These are phyloP conservation scores for Miichthys miiuy DNA, from an alignment of 2,797 vertebrate species.

Conservation along the genomic window DNA sequence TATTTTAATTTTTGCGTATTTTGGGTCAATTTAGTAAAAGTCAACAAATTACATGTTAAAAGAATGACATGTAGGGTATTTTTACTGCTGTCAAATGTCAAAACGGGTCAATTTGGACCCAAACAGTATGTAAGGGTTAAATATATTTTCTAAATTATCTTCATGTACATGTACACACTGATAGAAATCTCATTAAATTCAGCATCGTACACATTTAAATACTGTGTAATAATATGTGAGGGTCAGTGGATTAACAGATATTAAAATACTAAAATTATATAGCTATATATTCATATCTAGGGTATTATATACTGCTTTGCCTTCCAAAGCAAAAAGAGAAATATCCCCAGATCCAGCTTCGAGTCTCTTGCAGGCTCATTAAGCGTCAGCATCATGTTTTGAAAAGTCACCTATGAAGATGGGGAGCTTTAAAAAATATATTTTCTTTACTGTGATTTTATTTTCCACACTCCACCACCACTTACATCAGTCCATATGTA, in stretches of 20 bases:
- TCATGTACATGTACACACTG: background rate
- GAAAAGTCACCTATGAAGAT: background rate
- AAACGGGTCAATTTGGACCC: no score
- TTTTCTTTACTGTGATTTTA: background rate
- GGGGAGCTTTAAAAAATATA: background rate
- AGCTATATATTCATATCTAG: no score
- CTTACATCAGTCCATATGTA: background rate
- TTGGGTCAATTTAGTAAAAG: no score
- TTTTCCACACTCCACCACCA: background rate
- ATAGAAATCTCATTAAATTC: background rate
- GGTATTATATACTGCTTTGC: background rate
- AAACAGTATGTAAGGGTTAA: no score
- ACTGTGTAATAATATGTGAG: background rate
- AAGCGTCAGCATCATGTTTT: background rate
- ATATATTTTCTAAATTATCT: background rate
- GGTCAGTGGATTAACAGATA: background rate
- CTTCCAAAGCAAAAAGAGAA: background rate
- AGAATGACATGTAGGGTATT: no score
- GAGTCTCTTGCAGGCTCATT: background rate
- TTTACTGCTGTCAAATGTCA: no score
- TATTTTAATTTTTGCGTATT: no score
- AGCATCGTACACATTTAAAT: background rate
- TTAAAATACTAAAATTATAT: background rate
- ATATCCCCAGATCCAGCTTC: background rate
- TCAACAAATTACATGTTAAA: no score